phyloP scores from a whole-genome alignment of 2,797 vertebrate species.

The Danionella dracula region DNA sequence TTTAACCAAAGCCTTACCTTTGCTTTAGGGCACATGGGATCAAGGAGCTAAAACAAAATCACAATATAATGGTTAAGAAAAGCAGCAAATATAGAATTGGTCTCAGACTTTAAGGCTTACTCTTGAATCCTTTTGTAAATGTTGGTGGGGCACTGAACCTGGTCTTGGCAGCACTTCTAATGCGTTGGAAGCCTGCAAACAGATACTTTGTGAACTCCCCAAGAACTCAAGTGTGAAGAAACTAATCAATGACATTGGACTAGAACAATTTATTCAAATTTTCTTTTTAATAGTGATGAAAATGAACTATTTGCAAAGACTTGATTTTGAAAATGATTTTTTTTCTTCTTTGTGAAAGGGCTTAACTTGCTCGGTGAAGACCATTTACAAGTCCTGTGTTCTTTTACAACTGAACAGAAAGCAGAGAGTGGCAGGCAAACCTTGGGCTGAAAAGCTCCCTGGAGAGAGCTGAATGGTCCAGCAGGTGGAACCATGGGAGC shows the following conservation, averaged over 20 bases:
- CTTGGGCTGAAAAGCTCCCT: conserved; percentile 98
- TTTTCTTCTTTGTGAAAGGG: background rate
- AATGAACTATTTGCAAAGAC: background rate
- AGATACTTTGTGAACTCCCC: background rate
- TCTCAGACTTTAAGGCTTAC: conserved; percentile 62
- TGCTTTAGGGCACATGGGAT: conserved; percentile 94
- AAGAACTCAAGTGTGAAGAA: background rate
- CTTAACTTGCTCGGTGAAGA: background rate
- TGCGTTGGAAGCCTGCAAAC: conserved; percentile 85
- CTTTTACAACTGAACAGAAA: conserved; percentile 7
- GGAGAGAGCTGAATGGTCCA: conserved; percentile 93
- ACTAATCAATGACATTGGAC: no score
- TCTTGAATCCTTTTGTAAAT: conserved; percentile 95
- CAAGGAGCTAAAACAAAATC: conserved; percentile 78
- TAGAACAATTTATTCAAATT: background rate
- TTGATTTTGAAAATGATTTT: no score
- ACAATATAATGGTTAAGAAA: background rate
- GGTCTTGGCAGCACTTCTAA: conserved; percentile 89
- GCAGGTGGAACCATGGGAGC: conserved; percentile 95
- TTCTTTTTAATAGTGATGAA: background rate
- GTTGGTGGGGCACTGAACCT: conserved; percentile 89
- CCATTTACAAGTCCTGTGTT: background rate
- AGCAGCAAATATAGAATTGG: background rate
- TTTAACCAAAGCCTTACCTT: conserved; percentile 74
- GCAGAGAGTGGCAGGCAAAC: conserved; percentile 55